Base-by-base conservation (phyloP, 2,888 invertebrate genomes). In the Rosalia funebris region DNA sequence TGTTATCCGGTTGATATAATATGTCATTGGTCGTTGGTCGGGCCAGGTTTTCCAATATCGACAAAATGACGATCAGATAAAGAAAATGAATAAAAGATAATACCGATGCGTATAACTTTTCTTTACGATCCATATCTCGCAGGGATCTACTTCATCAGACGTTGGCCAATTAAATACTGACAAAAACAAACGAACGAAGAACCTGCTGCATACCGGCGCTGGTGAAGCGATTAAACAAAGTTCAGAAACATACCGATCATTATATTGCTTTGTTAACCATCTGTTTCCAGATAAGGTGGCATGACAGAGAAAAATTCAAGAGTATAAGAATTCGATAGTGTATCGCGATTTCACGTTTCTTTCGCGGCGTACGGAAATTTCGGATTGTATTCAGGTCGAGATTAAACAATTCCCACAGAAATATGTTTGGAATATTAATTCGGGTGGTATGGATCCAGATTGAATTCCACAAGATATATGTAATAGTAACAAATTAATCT, bases 181-280 rank as follows among this genome's bases (percentile, higher is more conserved):
- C 62, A 62, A 64, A 66, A 66, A 62, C 55, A 62, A 63, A 66
- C 63, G 50, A 56, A 15, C 5, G 47, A 16, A 34, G 4, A 46
- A 57, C 61, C 60, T 57, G 57, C 59, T 54, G 52, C 53, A 60
- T 65, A 60, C 65, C 65, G 60, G 60, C 50, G 44, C 36, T 54
- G 44, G 45, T 11, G 41, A 50, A 32, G 63, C 57, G 63, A 63
- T 64, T 61, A 64, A 57, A 65, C 53, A 57, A 62, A 56, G 42
- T 46, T 57, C 37, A 57, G 47, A 63, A 64, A 64, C 66, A 66
- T 62, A 61, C 63, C 66, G 66, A 63, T 66, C 66, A 60, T 63
- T 62, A 66, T 66, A 66, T 63, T 52, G 63, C 54, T 60, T 66
- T 66, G 66, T 66, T 64, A 66, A 64, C 63, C 62, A 66, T 66